Base-by-base conservation (phyloP, 2,113 vertebrate species). In the Prionailurus viverrinus region DNA sequence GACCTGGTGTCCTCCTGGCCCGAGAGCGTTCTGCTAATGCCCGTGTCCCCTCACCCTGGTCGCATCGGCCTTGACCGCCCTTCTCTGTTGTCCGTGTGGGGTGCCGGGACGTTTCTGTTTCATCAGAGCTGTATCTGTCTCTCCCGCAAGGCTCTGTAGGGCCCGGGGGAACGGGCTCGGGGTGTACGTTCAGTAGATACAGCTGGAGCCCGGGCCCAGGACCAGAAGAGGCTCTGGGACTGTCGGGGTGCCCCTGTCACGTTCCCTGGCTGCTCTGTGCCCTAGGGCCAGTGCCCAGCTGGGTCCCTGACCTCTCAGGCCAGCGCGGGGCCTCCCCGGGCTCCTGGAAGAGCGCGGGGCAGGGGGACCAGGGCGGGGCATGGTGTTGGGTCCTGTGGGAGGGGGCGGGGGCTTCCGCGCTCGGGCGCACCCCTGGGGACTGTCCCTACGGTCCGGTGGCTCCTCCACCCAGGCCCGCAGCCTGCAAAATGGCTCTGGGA, bases 1-100 rank as follows among this genome's bases (percentile, higher is more conserved):
- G 25, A 1, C 19, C 1, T 0, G 2, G 53, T 13, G 27, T 83
- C 29, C n/a, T 45, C 21, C 33, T 11, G 63, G 69, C 74, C 9
- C 7, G 45, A 23, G 9, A 0, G 0, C 4, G 78, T n/a, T 5
- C 14, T 31, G 39, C 23, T 19, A 12, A 61, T 3, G 0, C 3
- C 2, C 12, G 1, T 16, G 15, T 15, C 4, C 29, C 74, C 12
- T 51, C 15, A 3, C 4, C 58, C 41, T 14, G 66, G 31, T 18
- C 55, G 39, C 4, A 0, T 5, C 0, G 9, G 16, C 39, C 12
- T n/a, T 21, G 21, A 19, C 33, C 2, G 12, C 61, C 48, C n/a
- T 51, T 53, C 41, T 63, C 2, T 8, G 7, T 1, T 4, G 4
- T 36, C 8, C 1, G 10, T 27, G 3, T 4, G 1, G 18, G 33